phyloP scores from a whole-genome alignment of 1,140 invertebrate genomes.

The Spodoptera frugiperda region DNA sequence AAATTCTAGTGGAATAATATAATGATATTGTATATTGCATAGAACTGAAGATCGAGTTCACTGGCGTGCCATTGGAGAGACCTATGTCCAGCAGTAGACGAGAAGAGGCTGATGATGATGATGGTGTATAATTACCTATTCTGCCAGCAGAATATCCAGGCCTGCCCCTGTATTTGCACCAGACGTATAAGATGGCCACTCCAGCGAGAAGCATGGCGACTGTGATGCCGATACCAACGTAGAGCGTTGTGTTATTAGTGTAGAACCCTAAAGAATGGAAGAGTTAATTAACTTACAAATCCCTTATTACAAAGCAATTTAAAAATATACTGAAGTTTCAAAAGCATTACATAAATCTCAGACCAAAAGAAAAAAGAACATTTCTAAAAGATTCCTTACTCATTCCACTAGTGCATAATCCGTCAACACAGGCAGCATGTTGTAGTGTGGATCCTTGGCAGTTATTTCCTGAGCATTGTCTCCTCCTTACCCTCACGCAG shows the following conservation, averaged over 20 bases:
- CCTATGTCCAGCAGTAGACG: too few species aligned
- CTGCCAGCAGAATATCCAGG: constrained; percentile 72
- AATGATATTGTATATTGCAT: too few species aligned
- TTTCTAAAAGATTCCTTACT: constrained; percentile 58
- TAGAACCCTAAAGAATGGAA: constrained; percentile 63
- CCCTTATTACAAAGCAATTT: too few species aligned
- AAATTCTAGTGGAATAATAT: too few species aligned
- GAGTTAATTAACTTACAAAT: not conserved
- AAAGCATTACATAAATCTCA: not conserved
- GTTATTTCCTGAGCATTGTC: constrained; percentile 88
- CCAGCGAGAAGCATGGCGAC: constrained; percentile 69
- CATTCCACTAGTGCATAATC: constrained; percentile 68
- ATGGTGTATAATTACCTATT: constrained; percentile 65
- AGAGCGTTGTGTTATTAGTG: constrained; percentile 70
- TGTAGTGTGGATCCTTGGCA: constrained; percentile 72
- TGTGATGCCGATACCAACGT: constrained; percentile 75
- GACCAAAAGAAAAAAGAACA: not conserved
- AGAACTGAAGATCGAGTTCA: too few species aligned
- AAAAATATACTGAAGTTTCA: too few species aligned
- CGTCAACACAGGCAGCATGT: constrained; percentile 76
- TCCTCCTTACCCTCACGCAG: constrained; percentile 91
- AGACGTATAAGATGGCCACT: constrained; percentile 69
- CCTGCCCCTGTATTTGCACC: constrained; percentile 68
- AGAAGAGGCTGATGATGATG: too few species aligned
- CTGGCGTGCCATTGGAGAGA: too few species aligned